Conservation (phyloP, 2,113 vertebrate genomes). For the Herpetotheres cachinnans region DNA sequence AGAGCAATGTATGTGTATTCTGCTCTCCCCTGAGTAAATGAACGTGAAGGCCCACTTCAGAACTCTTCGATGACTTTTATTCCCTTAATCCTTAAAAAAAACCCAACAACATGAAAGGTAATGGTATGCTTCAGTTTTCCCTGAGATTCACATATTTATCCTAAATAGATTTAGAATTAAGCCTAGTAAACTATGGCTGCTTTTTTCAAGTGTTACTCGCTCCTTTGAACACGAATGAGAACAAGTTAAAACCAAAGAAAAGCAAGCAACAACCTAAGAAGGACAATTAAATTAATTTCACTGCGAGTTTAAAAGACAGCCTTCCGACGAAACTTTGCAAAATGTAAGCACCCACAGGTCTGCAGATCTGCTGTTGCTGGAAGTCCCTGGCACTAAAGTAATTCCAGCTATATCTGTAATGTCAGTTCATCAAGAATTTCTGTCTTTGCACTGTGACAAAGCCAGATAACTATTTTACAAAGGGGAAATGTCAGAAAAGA, state of each 20-base stretch:
- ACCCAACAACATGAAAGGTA: not conserved
- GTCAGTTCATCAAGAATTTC: not conserved
- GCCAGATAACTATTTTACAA: not conserved
- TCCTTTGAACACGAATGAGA: not conserved
- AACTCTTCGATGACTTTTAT: not conserved
- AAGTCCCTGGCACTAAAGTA: not conserved
- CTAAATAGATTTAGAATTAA: not conserved
- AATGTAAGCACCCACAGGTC: not conserved
- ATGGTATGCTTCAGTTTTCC: not conserved
- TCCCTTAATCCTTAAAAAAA: not conserved
- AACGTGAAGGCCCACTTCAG: not conserved
- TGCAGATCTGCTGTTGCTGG: not conserved
- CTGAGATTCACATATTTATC: not conserved
- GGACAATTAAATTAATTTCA: not conserved
- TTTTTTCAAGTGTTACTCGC: not conserved
- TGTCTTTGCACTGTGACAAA: not conserved
- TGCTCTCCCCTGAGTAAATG: not conserved
- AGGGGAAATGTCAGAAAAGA: not conserved
- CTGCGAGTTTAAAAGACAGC: not conserved
- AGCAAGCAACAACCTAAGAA: not conserved
- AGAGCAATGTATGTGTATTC: not conserved
- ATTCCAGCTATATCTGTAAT: not conserved
- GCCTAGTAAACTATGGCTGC: rapidly evolving
- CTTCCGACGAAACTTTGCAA: not conserved
- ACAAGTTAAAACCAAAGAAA: not conserved